These are phyloP conservation scores for Pterocles orientalis DNA, from an alignment of 2,113 vertebrate species.

Conservation along the genomic window DNA sequence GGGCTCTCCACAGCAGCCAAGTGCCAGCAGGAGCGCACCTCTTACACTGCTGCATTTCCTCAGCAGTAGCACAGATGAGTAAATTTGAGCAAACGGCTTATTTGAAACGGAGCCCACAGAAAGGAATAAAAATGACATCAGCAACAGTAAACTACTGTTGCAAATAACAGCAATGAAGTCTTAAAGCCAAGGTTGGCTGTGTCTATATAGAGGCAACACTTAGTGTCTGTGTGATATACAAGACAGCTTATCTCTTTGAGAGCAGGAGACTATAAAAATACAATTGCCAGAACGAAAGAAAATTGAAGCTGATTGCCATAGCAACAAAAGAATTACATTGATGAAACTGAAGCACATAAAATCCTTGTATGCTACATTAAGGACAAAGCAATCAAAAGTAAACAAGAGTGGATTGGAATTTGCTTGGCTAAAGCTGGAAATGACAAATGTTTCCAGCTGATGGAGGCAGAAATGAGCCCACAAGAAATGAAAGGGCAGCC, in stretches of 20 bases:
- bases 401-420: slow-evolving; percentile 66
- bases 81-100: slow-evolving; percentile 40
- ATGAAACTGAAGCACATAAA: slow-evolving; percentile 79
- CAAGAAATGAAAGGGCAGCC: background rate
- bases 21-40: background rate
- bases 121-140: slow-evolving; percentile 71
- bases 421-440: slow-evolving; percentile 43
- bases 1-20: background rate
- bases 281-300: slow-evolving; percentile 79
- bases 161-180: slow-evolving; percentile 54
- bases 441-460: slow-evolving; percentile 25
- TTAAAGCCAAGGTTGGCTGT: slow-evolving; percentile 69
- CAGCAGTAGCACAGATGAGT: slow-evolving; percentile 20
- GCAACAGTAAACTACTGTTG: slow-evolving; percentile 47
- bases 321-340: slow-evolving; percentile 82
- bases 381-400: slow-evolving; percentile 76
- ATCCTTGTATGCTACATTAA: slow-evolving; percentile 74
- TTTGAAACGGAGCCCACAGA: slow-evolving; percentile 48
- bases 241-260: slow-evolving; percentile 79
- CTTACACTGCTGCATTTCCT: background rate
- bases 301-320: slow-evolving; percentile 83
- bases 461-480: slow-evolving; percentile 1
- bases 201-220: slow-evolving; percentile 67
- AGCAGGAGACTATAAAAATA: slow-evolving; percentile 82
- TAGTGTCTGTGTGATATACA: slow-evolving; percentile 70